A percentile compares a stretch with the other conserved stretches of the same genome.
phyloP scores from a whole-genome alignment of 2,888 invertebrate genomes.

The Andrena camellia region DNA sequence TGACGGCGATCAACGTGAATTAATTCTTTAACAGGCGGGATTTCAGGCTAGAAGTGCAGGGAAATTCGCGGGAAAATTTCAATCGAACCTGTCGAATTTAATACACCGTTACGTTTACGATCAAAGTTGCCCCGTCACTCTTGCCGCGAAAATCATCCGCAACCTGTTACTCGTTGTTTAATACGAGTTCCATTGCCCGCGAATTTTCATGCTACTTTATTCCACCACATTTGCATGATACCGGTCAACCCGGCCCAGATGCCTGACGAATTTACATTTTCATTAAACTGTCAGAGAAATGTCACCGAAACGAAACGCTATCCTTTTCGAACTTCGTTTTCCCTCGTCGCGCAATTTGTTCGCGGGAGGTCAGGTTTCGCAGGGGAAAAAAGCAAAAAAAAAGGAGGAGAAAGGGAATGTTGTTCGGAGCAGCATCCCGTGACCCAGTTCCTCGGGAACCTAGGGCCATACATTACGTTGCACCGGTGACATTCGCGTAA shows the following conservation, averaged over 20 bases:
- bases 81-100: background rate
- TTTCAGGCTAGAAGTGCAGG: background rate
- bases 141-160: background rate
- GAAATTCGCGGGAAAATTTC: constrained; percentile 7
- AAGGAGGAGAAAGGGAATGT: background rate
- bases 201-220: constrained; percentile 2
- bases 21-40: constrained; percentile 4
- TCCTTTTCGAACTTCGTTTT: background rate
- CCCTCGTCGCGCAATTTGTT: background rate
- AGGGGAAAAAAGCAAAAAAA: background rate
- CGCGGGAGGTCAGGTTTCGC: background rate
- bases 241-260: constrained; percentile 17
- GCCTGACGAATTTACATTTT: constrained; percentile 21
- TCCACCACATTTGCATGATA: background rate
- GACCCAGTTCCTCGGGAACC: constrained; percentile 26
- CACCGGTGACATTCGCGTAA: constrained; percentile 40
- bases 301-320: background rate
- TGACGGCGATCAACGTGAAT: background rate
- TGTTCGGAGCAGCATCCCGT: background rate
- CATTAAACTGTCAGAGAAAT: background rate
- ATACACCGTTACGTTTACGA: background rate
- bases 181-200: background rate
- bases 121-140: background rate
- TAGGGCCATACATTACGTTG: constrained; percentile 25
- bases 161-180: constrained; percentile 4